Evolutionary conservation across 2,113 vertebrate species (phyloP).

Genomic region (Grantiella picta): DNA sequence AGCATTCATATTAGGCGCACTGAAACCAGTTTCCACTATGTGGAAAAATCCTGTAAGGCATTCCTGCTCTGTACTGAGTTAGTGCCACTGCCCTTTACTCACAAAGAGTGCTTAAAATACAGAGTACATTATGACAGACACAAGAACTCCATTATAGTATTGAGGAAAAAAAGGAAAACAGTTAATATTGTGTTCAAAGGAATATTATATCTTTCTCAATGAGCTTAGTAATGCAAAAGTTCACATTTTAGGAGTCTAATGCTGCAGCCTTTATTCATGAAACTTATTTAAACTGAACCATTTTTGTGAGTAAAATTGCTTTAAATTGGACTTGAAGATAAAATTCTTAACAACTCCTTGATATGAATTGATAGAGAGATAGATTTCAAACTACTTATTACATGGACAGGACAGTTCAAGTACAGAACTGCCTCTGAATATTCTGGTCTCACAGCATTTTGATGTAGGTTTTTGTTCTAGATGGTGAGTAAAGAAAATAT

Average conservation of each 20-base stretch:
- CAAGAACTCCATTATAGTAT: constrained; percentile 44
- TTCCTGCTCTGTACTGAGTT: neutral
- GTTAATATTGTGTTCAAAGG: constrained; percentile 41
- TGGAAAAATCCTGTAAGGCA: neutral
- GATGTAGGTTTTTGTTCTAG: neutral
- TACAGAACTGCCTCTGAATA: neutral
- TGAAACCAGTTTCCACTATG: neutral
- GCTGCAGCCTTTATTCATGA: neutral
- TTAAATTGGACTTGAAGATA: neutral
- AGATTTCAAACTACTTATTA: neutral
- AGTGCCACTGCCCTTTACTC: neutral
- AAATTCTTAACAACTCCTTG: neutral
- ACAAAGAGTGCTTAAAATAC: constrained; percentile 7
- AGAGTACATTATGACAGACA: constrained; percentile 9
- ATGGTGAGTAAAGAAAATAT: neutral
- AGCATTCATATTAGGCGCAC: neutral
- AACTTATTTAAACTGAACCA: neutral
- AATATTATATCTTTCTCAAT: neutral
- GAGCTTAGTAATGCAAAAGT: neutral
- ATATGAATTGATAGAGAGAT: neutral
- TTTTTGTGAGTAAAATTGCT: neutral
- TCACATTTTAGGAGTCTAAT: neutral
- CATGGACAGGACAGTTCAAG: neutral
- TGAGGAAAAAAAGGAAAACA: constrained; percentile 22
- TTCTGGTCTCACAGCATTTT: neutral